Evolutionary conservation across 2,797 vertebrate species (phyloP), one percentile per base, ranked within the genome.

Genomic region (Hoplostethus mediterraneus): DNA sequence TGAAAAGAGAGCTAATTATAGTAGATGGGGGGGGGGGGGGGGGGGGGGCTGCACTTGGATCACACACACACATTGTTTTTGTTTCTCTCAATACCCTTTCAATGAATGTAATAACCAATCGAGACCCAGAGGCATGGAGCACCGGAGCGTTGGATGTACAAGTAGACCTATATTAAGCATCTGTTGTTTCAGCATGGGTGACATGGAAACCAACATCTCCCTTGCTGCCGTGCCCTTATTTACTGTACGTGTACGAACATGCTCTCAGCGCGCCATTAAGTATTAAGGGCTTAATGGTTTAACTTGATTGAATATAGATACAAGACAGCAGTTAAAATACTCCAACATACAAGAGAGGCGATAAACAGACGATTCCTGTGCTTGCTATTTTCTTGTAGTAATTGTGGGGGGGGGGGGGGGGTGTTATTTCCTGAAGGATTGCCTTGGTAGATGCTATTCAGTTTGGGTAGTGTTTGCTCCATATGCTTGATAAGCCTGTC

Each of bases 1-100:
- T 72, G 44, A 73, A 85, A 82, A 83, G 64, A 76, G 64, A 76
- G 74, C 82, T 88, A 90, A 93, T 90, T 89, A 90, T 88, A 88
- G 85, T 70, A 72, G 58, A 77, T 55, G 69, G 73, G 77, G 72
- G 73, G 45, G 3, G n/a, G n/a, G n/a, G n/a, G n/a, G n/a, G n/a
- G n/a, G n/a, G n/a, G n/a, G n/a, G n/a, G n/a, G n/a, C 78, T 77
- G 70, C 71, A 71, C 71, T 70, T 44, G 71, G 52, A 75, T 77
- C 57, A 38, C 59, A 53, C 40, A 17, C 11, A 11, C 63, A 49
- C n/a, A 47, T 47, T 47, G 45, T 6, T 53, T 49, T 53, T 42
- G 25, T 68, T 49, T 33, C 49, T 31, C 25, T 61, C 16, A 8
- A 33, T 61, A 33, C 13, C 16, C 9, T 21, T 17, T 13, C 36